Conservation (phyloP, 1,140 invertebrate genomes). For the Achroia grisella region DNA sequence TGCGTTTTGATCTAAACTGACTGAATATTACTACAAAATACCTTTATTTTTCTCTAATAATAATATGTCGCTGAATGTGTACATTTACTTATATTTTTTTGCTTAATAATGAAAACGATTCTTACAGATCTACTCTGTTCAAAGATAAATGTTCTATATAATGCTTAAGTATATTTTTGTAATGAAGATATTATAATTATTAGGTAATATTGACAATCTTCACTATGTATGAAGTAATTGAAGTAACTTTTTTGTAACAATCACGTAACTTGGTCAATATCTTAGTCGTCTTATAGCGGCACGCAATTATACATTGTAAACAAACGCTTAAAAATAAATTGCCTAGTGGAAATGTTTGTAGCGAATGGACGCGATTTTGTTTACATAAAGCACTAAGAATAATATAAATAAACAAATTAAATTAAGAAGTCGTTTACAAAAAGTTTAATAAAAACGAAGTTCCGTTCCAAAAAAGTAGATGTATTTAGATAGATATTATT, state of each 20-base stretch:
- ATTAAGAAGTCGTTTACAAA: background rate
- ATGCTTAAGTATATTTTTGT: no score
- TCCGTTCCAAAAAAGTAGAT: no score
- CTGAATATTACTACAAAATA: no score
- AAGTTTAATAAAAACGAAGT: background rate
- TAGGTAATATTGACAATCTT: no score
- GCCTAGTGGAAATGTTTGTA: constrained; percentile 12
- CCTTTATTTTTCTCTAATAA: no score
- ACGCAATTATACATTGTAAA: constrained; percentile 15
- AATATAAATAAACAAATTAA: no score
- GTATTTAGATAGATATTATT: background rate
- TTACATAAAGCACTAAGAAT: background rate
- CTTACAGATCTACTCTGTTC: no score
- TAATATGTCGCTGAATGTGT: no score
- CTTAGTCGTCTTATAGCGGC: constrained; percentile 10
- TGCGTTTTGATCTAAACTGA: background rate
- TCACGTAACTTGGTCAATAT: constrained; percentile 11
- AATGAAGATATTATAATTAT: no score
- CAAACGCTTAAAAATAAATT: constrained; percentile 13
- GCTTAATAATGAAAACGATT: no score
- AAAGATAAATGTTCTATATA: no score
- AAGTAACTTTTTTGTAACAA: constrained; percentile 1
- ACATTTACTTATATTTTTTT: no score
- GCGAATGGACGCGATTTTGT: constrained; percentile 4
- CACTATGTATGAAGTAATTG: background rate